Conservation (phyloP, 2,113 vertebrate genomes). For the Pteropus alecto region DNA sequence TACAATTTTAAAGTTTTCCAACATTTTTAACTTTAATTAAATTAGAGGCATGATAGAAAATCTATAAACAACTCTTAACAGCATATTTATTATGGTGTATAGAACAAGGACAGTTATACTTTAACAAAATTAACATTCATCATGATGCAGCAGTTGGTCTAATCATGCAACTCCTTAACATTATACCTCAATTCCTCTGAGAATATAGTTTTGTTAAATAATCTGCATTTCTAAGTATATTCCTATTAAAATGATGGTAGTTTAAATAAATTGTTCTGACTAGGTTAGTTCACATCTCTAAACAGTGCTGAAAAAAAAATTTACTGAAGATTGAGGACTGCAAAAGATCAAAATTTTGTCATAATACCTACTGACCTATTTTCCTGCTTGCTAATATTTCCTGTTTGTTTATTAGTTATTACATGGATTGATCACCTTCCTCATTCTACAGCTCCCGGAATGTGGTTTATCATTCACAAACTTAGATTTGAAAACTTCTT, state of each 20-base stretch:
- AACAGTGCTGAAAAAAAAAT: background rate
- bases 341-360: background rate
- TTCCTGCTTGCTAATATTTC: background rate
- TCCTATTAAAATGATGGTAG: background rate
- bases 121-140: background rate
- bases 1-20: background rate
- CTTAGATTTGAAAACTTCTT: background rate
- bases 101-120: background rate
- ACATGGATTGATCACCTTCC: background rate
- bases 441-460: background rate
- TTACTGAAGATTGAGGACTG: background rate
- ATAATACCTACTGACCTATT: background rate
- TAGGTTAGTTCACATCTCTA: background rate
- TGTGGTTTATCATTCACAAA: background rate
- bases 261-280: background rate
- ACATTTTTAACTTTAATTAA: constrained; percentile 19
- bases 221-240: background rate
- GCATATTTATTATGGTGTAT: background rate
- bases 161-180: background rate
- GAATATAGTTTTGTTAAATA: background rate
- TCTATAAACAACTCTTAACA: background rate
- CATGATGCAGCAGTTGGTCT: background rate
- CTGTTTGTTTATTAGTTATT: background rate
- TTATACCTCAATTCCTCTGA: background rate
- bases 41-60: background rate